These are phyloP conservation scores for Eupelmus urozonus DNA, from an alignment of 2,888 invertebrate species.

Conservation along the genomic window DNA sequence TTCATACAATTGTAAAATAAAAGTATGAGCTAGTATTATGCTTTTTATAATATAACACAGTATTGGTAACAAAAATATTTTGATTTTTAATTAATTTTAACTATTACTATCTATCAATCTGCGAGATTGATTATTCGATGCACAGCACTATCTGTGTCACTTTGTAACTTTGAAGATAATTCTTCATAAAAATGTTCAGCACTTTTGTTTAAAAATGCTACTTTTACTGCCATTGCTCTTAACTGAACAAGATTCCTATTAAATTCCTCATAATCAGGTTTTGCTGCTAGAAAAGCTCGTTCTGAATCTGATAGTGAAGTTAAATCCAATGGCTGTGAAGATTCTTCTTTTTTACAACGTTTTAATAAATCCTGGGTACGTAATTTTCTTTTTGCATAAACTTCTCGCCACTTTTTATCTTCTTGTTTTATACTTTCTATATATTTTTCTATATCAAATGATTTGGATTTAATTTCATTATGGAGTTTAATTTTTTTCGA, in stretches of 20 bases:
- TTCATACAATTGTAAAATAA: slow-evolving; percentile 47
- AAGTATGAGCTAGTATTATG: slow-evolving; percentile 24
- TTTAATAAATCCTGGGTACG: slow-evolving; percentile 51
- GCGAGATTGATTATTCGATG: slow-evolving; percentile 52
- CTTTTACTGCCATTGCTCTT: slow-evolving; percentile 50
- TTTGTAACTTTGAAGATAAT: slow-evolving; percentile 36
- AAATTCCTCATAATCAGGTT: slow-evolving; percentile 59
- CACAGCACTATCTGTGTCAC: slow-evolving; percentile 40
- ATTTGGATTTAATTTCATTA: slow-evolving; percentile 18
- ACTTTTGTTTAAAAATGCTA: slow-evolving; percentile 40
- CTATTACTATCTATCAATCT: too few relatives aligned
- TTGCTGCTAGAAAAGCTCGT: slow-evolving; percentile 49
- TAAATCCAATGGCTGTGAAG: slow-evolving; percentile 38
- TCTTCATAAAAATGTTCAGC: slow-evolving; percentile 42
- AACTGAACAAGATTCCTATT: slow-evolving; percentile 56
- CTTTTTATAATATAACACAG: slow-evolving; percentile 28
- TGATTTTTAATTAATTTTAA: too few relatives aligned
- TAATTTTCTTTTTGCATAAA: slow-evolving; percentile 61
- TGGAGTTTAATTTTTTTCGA: slow-evolving; percentile 33
- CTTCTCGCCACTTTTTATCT: slow-evolving; percentile 66
- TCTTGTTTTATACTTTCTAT: slow-evolving; percentile 65
- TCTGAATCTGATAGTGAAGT: slow-evolving; percentile 46
- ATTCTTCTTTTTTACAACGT: slow-evolving; percentile 45
- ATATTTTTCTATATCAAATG: slow-evolving; percentile 66
- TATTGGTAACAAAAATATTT: background rate